Evolutionary conservation across 2,797 vertebrate species (phyloP).

Genomic region (Gallirallus australis): DNA sequence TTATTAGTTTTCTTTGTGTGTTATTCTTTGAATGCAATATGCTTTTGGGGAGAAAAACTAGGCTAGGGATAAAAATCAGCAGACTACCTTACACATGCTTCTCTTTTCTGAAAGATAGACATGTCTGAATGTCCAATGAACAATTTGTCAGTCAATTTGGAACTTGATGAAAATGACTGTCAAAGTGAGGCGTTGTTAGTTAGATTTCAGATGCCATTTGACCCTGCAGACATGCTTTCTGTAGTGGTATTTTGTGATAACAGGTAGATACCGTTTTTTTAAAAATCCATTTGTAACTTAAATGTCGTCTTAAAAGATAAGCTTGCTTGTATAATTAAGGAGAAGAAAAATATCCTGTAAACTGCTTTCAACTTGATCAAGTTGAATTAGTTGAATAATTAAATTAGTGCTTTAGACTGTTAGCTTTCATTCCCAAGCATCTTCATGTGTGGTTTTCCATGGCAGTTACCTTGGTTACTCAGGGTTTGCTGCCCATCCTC

Average conservation of each 20-base stretch:
- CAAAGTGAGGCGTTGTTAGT: not conserved
- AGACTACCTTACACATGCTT: not conserved
- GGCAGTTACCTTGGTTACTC: not conserved
- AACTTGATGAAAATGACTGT: not conserved
- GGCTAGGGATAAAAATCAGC: slow-evolving; percentile 24
- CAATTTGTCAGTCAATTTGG: not conserved
- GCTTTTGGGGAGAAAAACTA: not conserved
- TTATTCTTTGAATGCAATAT: slow-evolving; percentile 6
- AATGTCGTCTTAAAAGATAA: not conserved
- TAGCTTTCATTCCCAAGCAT: not conserved
- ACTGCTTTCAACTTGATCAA: not conserved
- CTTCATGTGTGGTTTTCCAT: not conserved
- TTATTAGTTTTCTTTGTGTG: slow-evolving; percentile 27
- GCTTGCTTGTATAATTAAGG: not conserved
- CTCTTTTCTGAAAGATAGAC: not conserved
- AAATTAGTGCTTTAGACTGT: not conserved
- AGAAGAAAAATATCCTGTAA: not conserved
- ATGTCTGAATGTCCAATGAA: not conserved
- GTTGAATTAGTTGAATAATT: not conserved
- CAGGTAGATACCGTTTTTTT: not conserved
- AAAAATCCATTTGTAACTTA: not conserved
- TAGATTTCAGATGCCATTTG: not conserved
- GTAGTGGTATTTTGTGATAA: not conserved
- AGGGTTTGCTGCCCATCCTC: not conserved
- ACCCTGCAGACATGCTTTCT: not conserved